Conservation (phyloP, 2,888 invertebrate genomes). For the Zaprionus lineosus region DNA sequence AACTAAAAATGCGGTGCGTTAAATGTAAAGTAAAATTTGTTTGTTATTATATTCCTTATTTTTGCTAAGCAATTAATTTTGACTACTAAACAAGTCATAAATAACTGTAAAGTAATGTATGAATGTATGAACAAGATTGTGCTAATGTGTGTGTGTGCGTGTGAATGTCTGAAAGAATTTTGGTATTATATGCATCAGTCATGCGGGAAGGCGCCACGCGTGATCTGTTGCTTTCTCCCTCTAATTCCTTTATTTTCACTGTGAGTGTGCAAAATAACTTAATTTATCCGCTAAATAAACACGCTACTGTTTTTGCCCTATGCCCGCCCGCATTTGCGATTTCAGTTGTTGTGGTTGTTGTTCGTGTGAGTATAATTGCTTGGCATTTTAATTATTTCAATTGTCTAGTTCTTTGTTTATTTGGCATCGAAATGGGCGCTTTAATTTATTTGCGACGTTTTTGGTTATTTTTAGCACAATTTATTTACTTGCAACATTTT, state of each 20-base stretch:
- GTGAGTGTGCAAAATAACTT: conserved; percentile 51
- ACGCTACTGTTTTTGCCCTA: conserved; percentile 32
- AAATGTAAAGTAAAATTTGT: no score
- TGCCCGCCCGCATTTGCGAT: conserved; percentile 63
- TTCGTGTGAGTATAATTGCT: conserved; percentile 39
- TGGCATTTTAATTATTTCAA: conserved; percentile 75
- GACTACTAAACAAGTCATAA: conserved; percentile 67
- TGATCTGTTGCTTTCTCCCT: conserved; percentile 17
- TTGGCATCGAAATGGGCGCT: conserved; percentile 29
- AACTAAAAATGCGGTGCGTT: conserved; percentile 8
- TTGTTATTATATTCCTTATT: no score
- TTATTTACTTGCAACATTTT: conserved; percentile 51
- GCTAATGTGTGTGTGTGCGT: background rate
- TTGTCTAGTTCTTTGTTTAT: conserved; percentile 70
- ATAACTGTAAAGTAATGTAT: conserved; percentile 56
- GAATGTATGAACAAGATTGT: background rate
- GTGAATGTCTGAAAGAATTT: background rate
- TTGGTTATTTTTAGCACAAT: conserved; percentile 57
- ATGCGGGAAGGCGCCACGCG: conserved; percentile 51
- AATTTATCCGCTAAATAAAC: conserved; percentile 66
- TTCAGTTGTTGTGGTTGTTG: conserved; percentile 15
- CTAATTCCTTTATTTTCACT: background rate
- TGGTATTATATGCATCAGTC: conserved; percentile 27
- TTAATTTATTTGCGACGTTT: conserved; percentile 64
- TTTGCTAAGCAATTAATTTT: conserved; percentile 1